Base-by-base conservation (phyloP, 2,113 vertebrate species). In the Phaethornis superciliosus region DNA sequence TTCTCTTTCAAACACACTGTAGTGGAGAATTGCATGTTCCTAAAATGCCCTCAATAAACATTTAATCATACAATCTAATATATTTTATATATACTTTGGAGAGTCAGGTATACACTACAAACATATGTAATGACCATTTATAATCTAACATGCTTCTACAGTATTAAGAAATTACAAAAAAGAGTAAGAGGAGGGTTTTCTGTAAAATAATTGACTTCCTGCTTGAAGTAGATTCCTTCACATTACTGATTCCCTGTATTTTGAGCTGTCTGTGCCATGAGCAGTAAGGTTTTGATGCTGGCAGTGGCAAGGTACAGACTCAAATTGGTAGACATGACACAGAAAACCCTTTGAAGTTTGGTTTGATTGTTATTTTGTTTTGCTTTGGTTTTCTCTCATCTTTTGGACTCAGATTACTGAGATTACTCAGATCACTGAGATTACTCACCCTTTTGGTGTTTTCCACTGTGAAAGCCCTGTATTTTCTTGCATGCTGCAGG, bases 31-130 rank as follows among this genome's bases (percentile, higher is more conserved):
- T 47, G 35, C n/a, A 46, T 4, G 10, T 68, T 81, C 32, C 64
- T 63, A 33, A 81, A 76, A 55, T 60, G 56, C 24, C 60, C 54
- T 24, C 60, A 83, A 71, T 60, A 35, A 87, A 52, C 52, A 47
- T 55, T 85, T 58, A 59, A 49, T 56, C 27, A 24, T 14, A 42
- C 92, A 76, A 88, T 94, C 82, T 77, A 90, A 90, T 85, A 54
- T 75, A 84, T 32, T 60, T 63, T 47, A 18, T 75, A 42, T 32
- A 18, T 63, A 37, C 69, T 58, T 60, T 1, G 2, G 64, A 67
- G 78, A 85, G 65, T 15, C 81, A 93, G 60, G 81, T 89, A 59
- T 81, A 62, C 74, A 71, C 81, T 85, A 56, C 78, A 93, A 63
- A 75, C 62, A 33, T 47, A 78, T 63, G 49, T 9, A 47, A 80